Base-by-base conservation (phyloP, 2,113 vertebrate genomes). In the Hippocampus zosterae region DNA sequence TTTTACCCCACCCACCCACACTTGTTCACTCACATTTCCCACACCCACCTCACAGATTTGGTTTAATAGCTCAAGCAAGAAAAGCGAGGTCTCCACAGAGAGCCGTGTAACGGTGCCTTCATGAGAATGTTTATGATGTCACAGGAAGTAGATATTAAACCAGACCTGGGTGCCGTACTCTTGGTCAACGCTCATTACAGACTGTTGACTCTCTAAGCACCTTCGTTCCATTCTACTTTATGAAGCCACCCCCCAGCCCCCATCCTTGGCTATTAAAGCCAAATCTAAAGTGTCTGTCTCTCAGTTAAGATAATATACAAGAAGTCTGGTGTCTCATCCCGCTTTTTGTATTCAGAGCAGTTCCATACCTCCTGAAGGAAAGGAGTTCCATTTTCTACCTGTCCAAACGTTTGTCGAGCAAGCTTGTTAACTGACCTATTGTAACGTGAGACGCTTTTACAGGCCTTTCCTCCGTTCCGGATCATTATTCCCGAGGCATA, bases 131-230 rank as follows among this genome's bases (percentile, higher is more conserved):
- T 73, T n/a, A 75, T 67, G 79, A 83, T 80, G 71, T 84, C 86
- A 85, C 81, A 85, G 82, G 78, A 89, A 81, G 78, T 72, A 29
- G 57, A 75, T 56, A 70, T 86, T 79, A 75, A 71, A 59, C 65
- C 64, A 76, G 71, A 81, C 75, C 48, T 27, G 27, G 42, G 69
- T 70, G 68, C 70, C 78, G 85, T 80, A 76, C 72, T 74, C 37
- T 76, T 79, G 79, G 81, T 81, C 37, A 15, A 27, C 57, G 57
- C 77, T 77, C 59, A 73, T 76, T 79, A 82, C 68, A 21, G 46
- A 68, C 72, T 83, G 81, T 83, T 87, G 89, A 87, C 79, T 88
- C 84, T 84, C 75, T 67, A 87, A 88, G 81, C 81, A 80, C 44
- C 78, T 74, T 87, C 66, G 81, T 87, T 79, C 77, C 72, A 73